Percentiles rank a stretch among this genome's conserved stretches.
Evolutionary conservation across 2,113 vertebrate species (phyloP).

Genomic region (mouse (Mus musculus)): GRCm39 chr1:88596501-88597000

Average conservation of each 20-base stretch:
- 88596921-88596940: not conserved
- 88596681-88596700: not conserved
- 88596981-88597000: no score
- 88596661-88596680: not conserved
- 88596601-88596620: not conserved
- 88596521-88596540: not conserved
- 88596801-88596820: not conserved
- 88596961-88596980: no score
- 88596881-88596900: not conserved
- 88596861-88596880: not conserved
- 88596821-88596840: not conserved
- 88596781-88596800: not conserved
- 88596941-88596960: not conserved
- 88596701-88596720: not conserved
- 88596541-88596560: not conserved
- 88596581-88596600: not conserved
- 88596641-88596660: not conserved
- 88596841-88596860: no score
- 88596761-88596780: not conserved
- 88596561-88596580: not conserved
- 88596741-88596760: constrained; percentile 34
- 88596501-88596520: not conserved
- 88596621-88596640: not conserved
- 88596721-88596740: not conserved
- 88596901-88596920: not conserved